Evolutionary conservation across 1,140 invertebrate genomes (phyloP).

Genomic region (Pemphigus obesinymphae): DNA sequence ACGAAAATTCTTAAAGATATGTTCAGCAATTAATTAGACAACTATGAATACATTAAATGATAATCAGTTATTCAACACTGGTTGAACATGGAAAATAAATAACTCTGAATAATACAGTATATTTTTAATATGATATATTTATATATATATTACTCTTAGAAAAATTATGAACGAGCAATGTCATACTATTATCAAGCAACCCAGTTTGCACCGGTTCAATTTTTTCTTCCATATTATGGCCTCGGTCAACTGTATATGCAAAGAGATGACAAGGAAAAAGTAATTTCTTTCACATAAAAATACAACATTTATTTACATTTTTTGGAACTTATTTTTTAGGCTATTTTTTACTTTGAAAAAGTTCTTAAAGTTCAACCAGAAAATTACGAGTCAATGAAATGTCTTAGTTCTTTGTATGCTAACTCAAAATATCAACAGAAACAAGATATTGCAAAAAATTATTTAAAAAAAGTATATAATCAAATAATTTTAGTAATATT

Average conservation of each 20-base stretch:
- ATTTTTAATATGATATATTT: no score
- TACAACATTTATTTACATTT: slow-evolving; percentile 21
- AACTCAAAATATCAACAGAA: slow-evolving; percentile 84
- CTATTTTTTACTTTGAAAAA: slow-evolving; percentile 97
- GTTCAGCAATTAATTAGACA: no score
- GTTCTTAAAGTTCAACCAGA: slow-evolving; percentile 94
- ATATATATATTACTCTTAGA: slow-evolving; percentile 52
- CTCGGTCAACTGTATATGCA: slow-evolving; percentile 99
- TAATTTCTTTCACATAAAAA: slow-evolving; percentile 52
- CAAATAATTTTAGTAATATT: not conserved
- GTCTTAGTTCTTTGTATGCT: slow-evolving; percentile 93
- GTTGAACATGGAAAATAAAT: no score
- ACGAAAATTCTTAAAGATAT: no score
- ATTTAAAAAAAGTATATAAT: slow-evolving; percentile 67
- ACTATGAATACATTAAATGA: no score
- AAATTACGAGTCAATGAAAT: slow-evolving; percentile 99
- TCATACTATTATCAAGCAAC: slow-evolving; percentile 99
- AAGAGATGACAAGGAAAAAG: slow-evolving; percentile 93
- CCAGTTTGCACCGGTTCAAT: slow-evolving; percentile 89
- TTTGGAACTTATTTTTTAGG: slow-evolving; percentile 58
- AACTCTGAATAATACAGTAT: no score
- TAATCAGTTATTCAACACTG: no score
- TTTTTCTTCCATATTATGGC: slow-evolving; percentile 95
- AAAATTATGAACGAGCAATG: slow-evolving; percentile 95
- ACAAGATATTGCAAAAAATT: slow-evolving; percentile 84